Conservation (phyloP, 2,113 vertebrate genomes). For the Numenius arquata region DNA sequence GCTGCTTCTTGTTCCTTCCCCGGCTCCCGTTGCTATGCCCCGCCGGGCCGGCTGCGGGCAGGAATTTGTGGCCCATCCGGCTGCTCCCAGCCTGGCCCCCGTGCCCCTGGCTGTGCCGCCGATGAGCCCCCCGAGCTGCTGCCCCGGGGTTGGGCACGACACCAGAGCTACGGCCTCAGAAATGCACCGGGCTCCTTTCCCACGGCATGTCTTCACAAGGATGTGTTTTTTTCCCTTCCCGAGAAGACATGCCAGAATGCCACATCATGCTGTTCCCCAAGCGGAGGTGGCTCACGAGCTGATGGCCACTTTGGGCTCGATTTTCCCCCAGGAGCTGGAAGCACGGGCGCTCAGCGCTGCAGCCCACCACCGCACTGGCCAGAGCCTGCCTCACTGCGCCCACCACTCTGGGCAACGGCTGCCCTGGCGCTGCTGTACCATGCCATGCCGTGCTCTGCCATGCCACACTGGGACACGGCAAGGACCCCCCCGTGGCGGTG, state of each 20-base stretch:
- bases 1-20: slow-evolving; percentile 21
- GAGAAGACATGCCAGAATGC: background rate
- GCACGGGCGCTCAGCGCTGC: background rate
- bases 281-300: background rate
- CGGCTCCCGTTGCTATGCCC: slow-evolving; percentile 42
- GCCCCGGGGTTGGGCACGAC: background rate
- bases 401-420: background rate
- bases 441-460: background rate
- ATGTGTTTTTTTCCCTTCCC: fast-evolving
- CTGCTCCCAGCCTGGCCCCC: slow-evolving; percentile 18
- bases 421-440: background rate
- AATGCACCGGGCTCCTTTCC: background rate
- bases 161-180: background rate
- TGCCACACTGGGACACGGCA: background rate
- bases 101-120: background rate
- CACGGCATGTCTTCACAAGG: background rate
- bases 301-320: fast-evolving
- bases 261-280: background rate
- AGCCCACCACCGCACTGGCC: fast-evolving
- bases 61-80: slow-evolving; percentile 33
- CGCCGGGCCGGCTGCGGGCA: background rate
- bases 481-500: background rate
- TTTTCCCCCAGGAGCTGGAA: background rate
- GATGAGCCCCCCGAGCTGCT: background rate
- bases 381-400: background rate